These are phyloP conservation scores for Balaeniceps rex DNA, from an alignment of 2,113 vertebrate species.

Conservation along the genomic window DNA sequence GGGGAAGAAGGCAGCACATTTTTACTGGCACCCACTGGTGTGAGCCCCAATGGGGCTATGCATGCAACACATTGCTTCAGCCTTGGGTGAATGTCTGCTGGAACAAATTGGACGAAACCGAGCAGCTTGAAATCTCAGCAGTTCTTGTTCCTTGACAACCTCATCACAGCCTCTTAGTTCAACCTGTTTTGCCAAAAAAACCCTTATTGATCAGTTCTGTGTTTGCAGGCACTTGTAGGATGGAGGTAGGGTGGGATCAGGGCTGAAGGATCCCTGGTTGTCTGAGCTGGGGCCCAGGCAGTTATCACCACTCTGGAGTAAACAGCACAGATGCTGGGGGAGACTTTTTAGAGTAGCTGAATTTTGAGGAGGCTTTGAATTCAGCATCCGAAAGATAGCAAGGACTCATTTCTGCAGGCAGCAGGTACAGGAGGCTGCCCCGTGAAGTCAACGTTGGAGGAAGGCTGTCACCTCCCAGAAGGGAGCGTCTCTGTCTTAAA, in stretches of 20 bases:
- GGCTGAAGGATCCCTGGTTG: neutral
- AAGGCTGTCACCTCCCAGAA: neutral
- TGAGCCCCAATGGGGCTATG: neutral
- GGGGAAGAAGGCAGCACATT: neutral
- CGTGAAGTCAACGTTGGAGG: neutral
- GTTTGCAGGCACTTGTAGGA: neutral
- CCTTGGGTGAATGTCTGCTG: neutral
- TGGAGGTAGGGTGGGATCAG: neutral
- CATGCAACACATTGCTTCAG: neutral
- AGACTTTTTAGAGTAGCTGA: neutral
- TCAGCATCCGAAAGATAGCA: neutral
- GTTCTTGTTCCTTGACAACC: neutral
- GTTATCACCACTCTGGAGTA: neutral
- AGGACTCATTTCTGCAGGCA: neutral
- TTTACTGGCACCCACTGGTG: neutral
- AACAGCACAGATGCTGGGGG: neutral
- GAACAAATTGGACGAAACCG: neutral
- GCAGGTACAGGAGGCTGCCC: neutral
- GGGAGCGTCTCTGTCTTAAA: neutral
- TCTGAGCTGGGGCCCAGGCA: neutral
- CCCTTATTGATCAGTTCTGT: neutral
- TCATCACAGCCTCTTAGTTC: neutral
- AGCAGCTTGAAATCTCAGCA: neutral
- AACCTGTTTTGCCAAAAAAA: neutral
- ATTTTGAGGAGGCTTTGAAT: neutral